Conservation (phyloP, 1,140 invertebrate species). For the Cotesia glomerata region DNA sequence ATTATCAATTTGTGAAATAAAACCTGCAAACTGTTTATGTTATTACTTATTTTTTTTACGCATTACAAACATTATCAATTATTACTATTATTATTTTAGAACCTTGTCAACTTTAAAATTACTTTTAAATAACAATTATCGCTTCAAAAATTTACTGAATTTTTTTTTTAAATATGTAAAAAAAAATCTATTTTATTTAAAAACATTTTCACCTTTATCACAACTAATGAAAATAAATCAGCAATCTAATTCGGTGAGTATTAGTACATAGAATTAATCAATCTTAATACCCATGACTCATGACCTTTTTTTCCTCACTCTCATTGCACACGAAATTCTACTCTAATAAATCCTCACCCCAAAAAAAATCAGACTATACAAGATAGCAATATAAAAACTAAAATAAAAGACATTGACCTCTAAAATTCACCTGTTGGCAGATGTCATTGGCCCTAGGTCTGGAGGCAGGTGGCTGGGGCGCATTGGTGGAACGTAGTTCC, state of each 20-base stretch:
- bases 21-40: conserved; percentile 65
- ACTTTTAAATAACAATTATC: not conserved
- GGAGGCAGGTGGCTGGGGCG: conserved; percentile 65
- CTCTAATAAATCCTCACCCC: no score
- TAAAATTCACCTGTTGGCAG: conserved; percentile 39
- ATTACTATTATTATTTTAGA: not conserved
- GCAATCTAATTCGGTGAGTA: no score
- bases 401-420: conserved; percentile 18
- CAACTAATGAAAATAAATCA: no score
- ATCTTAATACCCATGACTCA: no score
- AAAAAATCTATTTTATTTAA: not conserved
- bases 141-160: not conserved
- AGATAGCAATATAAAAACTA: conserved; percentile 25
- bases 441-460: conserved; percentile 60
- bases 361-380: not conserved
- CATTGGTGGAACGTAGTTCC: conserved; percentile 59
- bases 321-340: no score
- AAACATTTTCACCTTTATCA: no score
- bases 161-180: not conserved
- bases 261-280: no score
- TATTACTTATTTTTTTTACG: conserved; percentile 40
- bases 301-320: no score
- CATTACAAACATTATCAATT: not conserved
- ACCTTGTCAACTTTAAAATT: not conserved
- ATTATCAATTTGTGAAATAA: conserved; percentile 64